Evolutionary conservation across 2,113 vertebrate species (phyloP).

Genomic region (Galemys pyrenaicus): DNA sequence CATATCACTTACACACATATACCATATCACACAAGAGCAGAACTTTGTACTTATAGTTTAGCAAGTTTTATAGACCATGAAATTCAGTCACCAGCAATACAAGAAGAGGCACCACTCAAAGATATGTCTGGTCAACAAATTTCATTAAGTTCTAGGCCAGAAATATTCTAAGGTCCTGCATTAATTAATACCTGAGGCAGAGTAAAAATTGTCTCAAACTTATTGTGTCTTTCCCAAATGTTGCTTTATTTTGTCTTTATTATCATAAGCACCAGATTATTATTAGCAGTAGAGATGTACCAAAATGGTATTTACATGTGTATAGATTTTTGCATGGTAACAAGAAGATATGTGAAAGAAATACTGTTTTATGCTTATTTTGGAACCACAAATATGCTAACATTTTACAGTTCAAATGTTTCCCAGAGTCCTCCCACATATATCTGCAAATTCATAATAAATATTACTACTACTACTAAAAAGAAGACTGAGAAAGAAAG

Average conservation of each 20-base stretch:
- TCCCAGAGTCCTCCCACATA: neutral
- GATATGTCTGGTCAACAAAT: conserved; percentile 27
- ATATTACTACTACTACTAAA: neutral
- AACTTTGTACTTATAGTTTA: neutral
- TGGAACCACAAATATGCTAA: conserved; percentile 21
- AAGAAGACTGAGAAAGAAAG: conserved; percentile 12
- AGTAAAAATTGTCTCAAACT: neutral
- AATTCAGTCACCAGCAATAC: neutral
- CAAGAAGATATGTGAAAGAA: conserved; percentile 46
- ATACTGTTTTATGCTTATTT: conserved; percentile 66
- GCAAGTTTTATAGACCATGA: neutral
- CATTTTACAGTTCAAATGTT: neutral
- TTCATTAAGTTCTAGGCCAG: conserved; percentile 43
- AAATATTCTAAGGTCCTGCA: conserved; percentile 34
- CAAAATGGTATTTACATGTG: neutral
- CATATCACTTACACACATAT: neutral
- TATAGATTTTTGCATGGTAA: conserved; percentile 31
- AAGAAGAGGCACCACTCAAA: conserved; percentile 17
- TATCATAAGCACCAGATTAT: neutral
- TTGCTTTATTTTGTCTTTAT: neutral
- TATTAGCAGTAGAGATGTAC: conserved; percentile 16
- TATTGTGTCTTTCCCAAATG: neutral
- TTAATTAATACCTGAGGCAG: conserved; percentile 28
- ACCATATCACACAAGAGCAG: neutral
- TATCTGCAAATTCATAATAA: neutral